Evolutionary conservation across 2,888 invertebrate genomes (phyloP).

Genomic region (Xestobium rufovillosum): DNA sequence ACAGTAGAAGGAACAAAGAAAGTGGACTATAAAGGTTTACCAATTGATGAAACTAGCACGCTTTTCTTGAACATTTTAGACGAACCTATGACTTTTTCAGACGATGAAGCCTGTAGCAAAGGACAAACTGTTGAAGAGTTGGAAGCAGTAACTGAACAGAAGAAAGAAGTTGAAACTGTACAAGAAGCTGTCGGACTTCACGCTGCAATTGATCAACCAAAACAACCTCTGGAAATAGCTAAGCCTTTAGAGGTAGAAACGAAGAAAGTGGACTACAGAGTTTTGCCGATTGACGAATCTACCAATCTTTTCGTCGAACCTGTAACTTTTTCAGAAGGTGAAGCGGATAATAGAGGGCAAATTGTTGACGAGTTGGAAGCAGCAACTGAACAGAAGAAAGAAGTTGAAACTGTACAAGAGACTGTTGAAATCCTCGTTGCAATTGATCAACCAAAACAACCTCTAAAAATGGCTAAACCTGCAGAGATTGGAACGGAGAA

Average conservation of each 20-base stretch:
- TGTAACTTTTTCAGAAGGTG: conserved; percentile 19
- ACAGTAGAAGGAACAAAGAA: conserved; percentile 3
- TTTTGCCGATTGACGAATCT: conserved; percentile 26
- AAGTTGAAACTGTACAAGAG: conserved; percentile 1
- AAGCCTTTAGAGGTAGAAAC: neutral
- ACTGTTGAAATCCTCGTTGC: neutral
- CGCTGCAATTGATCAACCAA: neutral
- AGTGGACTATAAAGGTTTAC: conserved; percentile 22
- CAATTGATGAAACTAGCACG: conserved; percentile 30
- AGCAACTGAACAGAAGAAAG: neutral
- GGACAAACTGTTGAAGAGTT: neutral
- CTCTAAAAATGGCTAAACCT: too few species aligned
- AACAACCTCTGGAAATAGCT: too few species aligned
- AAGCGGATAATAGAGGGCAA: conserved; percentile 15
- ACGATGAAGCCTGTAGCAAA: conserved; percentile 23
- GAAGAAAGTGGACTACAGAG: conserved; percentile 14
- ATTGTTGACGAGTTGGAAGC: neutral
- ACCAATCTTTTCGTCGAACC: conserved; percentile 29
- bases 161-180: conserved; percentile 3
- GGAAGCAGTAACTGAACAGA: neutral
- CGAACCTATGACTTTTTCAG: conserved; percentile 27
- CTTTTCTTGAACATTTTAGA: conserved; percentile 38
- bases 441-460: too few species aligned
- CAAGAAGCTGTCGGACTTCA: neutral
- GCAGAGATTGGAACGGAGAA: conserved; percentile 3